Evolutionary conservation across 2,113 vertebrate genomes (phyloP), one percentile per base, ranked within the genome.

Genomic region (Odontophorus gujanensis): DNA sequence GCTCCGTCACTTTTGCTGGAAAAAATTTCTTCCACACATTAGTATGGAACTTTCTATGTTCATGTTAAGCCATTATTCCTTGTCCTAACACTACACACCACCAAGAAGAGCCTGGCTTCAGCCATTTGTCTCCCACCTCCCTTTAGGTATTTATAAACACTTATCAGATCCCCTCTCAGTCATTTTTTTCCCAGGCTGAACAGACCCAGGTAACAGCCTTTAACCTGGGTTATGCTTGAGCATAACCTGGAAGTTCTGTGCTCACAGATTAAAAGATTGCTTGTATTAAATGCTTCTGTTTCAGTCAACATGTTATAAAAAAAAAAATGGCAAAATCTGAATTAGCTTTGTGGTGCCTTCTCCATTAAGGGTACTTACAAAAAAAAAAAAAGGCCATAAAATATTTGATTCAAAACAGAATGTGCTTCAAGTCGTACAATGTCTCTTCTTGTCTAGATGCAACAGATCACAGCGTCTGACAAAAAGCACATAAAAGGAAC

Each of bases 301-400:
- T 91, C 61, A 78, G 26, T 13, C 50, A 77, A 25, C 16, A 3
- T 66, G 67, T 79, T 59, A 28, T 18, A 30, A 65, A 22, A 65
- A 22, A 65, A 94, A 92, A 79, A 77, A 32, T 68, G 63, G 47
- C 51, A 85, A 94, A 87, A 80, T 61, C 73, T 65, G n/a, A 95
- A 81, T 84, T 69, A 95, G 69, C 77, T 88, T 86, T 86, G 57
- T 81, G 76, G 81, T 15, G 20, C 26, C 40, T 88, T 88, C 69
- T 79, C 62, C 53, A 32, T 88, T 91, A 84, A 83, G 45, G 36
- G 81, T 91, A 67, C 76, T 87, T 75, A 61, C 26, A 74, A 40
- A 53, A 90, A 93, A 86, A 17, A 45, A 40, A 53, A 90, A 93
- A 86, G 15, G 38, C 18, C 30, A 43, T 78, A 85, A 62, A 95